Percentiles rank a stretch among this genome's conserved stretches.
These are phyloP conservation scores for Drosophila ananassae DNA, from an alignment of 1,140 invertebrate genomes.

Conservation along the genomic window DNA sequence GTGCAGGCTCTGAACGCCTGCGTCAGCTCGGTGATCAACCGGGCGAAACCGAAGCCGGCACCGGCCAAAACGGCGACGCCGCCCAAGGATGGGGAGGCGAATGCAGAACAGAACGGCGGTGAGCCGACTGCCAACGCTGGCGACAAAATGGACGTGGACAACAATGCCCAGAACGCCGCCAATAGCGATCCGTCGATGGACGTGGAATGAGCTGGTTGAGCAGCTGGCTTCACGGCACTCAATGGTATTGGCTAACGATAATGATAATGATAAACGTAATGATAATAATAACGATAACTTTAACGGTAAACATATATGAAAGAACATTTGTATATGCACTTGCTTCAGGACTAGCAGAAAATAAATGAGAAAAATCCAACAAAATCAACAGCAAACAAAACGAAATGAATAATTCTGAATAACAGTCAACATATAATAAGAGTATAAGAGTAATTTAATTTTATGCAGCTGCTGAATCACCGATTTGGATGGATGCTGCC, in stretches of 20 bases:
- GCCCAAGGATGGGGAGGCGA: constrained; percentile 63
- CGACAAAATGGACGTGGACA: constrained; percentile 72
- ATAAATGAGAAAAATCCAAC: constrained; percentile 18
- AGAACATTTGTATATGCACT: constrained; percentile 61
- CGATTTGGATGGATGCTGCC: neutral
- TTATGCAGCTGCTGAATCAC: constrained; percentile 18
- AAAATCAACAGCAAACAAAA: constrained; percentile 32
- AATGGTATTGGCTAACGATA: constrained; percentile 73
- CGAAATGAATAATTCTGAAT: constrained; percentile 41
- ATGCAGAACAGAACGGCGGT: constrained; percentile 76
- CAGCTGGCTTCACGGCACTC: constrained; percentile 27
- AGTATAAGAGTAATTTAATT: constrained; percentile 46
- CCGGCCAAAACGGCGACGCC: constrained; percentile 61
- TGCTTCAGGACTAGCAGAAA: constrained; percentile 54
- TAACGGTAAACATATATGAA: constrained; percentile 52
- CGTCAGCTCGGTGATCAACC: constrained; percentile 83
- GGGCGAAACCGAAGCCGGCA: constrained; percentile 83
- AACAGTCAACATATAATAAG: constrained; percentile 26
- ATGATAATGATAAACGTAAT: constrained; percentile 38
- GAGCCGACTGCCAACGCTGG: constrained; percentile 43
- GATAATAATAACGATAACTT: constrained; percentile 49
- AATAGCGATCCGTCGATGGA: constrained; percentile 56
- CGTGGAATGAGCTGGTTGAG: constrained; percentile 52
- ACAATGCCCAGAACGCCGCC: constrained; percentile 49
- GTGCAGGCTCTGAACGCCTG: constrained; percentile 85